Percentiles rank a stretch among this genome's conserved stretches.
Evolutionary conservation across 2,113 vertebrate species (phyloP).

Genomic region (Elephas maximus): DNA sequence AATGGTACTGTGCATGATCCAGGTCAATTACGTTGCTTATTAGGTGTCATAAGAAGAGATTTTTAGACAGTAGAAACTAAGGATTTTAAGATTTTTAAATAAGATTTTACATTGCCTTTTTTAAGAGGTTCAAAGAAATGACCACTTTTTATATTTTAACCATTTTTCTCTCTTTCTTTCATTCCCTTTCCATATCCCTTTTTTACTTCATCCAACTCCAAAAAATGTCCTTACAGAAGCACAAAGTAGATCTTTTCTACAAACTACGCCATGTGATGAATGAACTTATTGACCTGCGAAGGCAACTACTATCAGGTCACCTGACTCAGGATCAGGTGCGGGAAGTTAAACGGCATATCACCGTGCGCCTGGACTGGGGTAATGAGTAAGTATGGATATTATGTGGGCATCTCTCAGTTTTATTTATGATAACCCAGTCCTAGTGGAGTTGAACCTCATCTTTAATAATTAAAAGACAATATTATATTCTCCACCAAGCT

Average conservation of each 20-base stretch:
- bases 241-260: conserved; percentile 98
- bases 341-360: conserved; percentile 97
- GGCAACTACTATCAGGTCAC: conserved; percentile 97
- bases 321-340: conserved; percentile 97
- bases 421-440: background rate
- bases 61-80: conserved; percentile 25
- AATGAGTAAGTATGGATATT: conserved; percentile 95
- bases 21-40: background rate
- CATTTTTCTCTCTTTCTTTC: conserved; percentile 77
- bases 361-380: conserved; percentile 97
- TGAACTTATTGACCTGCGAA: conserved; percentile 97
- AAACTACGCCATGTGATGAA: conserved; percentile 99
- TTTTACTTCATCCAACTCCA: conserved; percentile 71
- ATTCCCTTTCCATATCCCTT: conserved; percentile 67
- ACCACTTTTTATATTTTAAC: conserved; percentile 79
- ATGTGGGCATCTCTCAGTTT: conserved; percentile 39
- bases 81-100: conserved; percentile 51
- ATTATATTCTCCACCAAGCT: background rate
- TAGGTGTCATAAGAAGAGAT: background rate
- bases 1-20: background rate
- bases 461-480: conserved; percentile 21
- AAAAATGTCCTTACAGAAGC: conserved; percentile 91
- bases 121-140: conserved; percentile 73
- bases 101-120: conserved; percentile 74
- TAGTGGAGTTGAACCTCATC: conserved; percentile 13